These are phyloP conservation scores for Macrotis lagotis DNA, from an alignment of 2,113 vertebrate species.

Conservation along the genomic window DNA sequence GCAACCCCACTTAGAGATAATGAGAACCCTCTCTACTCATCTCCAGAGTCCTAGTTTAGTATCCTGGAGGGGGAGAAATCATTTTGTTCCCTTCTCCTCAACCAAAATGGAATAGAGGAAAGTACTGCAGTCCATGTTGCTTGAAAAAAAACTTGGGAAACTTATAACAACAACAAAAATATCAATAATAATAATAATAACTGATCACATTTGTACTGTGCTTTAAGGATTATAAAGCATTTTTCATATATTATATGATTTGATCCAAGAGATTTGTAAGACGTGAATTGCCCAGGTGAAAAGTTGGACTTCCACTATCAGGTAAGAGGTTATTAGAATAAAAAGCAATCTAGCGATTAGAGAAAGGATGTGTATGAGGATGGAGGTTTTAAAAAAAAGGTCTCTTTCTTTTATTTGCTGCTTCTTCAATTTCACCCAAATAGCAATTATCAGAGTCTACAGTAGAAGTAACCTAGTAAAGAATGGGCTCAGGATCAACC, in stretches of 20 bases:
- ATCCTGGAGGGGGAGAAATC: neutral
- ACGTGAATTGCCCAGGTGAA: neutral
- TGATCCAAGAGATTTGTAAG: neutral
- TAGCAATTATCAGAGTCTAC: neutral
- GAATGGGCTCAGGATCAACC: neutral
- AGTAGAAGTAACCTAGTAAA: neutral
- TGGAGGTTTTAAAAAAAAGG: neutral
- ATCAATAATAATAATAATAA: neutral
- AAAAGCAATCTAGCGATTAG: neutral
- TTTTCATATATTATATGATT: neutral
- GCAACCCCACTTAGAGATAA: neutral
- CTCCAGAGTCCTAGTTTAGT: neutral
- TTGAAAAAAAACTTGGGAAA: neutral
- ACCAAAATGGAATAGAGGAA: neutral
- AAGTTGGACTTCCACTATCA: neutral
- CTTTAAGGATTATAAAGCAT: neutral
- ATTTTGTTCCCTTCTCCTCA: neutral
- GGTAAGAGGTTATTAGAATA: neutral
- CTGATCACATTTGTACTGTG: neutral
- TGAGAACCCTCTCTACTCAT: neutral
- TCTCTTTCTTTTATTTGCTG: too few species aligned
- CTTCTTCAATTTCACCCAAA: too few species aligned
- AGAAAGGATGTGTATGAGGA: neutral
- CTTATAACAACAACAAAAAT: too few species aligned
- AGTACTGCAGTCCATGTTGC: neutral